Base-by-base conservation (phyloP, 2,113 vertebrate species). In the Carollia perspicillata region DNA sequence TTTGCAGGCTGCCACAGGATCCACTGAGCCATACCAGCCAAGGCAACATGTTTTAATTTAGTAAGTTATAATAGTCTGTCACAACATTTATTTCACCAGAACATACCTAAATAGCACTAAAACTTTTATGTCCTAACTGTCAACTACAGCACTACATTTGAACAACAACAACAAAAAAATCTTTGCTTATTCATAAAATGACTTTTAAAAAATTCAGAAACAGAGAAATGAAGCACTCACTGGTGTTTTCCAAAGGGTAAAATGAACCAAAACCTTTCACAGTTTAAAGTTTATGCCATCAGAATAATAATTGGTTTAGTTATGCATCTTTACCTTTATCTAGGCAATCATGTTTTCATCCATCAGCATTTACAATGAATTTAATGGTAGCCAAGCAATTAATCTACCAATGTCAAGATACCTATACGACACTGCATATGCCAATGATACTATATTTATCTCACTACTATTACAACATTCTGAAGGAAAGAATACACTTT, bases 291-390 rank as follows among this genome's bases (percentile, higher is more conserved):
- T 96, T 87, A 85, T 66, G 33, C 55, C 81, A 92, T 6, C 1
- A 79, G 77, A 78, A 77, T 63, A 97, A 23, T 7, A 90, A 84
- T 63, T 35, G 55, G 74, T 68, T 94, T 68, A 75, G 72, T 49
- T 95, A 85, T 44, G 13, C 42, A 37, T 90, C 87, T 95, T 96
- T 89, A 89, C 79, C 63, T 69, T 95, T 96, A 97, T 84, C 77
- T 78, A 96, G 87, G 66, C 26, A 92, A 93, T 7, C 4, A 79
- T 47, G 94, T 33, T 94, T 90, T 96, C 44, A 86, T 92, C 74
- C 20, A 95, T 63, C 90, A 88, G 87, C 42, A 94, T 18, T 71
- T 86, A 30, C 0, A 93, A 28, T 81, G 71, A 92, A 68, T 91
- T 44, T 84, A 90, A 84, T 1, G 8, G 85, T 0, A 96, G 93